Base-by-base conservation (phyloP, 2,797 vertebrate genomes). In the Esox lucius region DNA sequence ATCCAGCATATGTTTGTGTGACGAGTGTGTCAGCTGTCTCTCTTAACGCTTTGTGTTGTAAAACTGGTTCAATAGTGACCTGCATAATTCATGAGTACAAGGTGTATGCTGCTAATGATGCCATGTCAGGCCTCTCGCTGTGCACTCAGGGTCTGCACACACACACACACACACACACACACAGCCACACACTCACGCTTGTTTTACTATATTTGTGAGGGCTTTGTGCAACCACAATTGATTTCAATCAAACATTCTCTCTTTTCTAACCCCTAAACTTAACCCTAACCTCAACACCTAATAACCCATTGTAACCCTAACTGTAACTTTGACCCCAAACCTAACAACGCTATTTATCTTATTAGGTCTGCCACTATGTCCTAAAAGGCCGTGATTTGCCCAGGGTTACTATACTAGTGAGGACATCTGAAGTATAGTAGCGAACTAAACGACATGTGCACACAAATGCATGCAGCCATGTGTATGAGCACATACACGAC, bases 71-170 rank as follows among this genome's bases (percentile, higher is more conserved):
- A 89, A 86, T 75, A 77, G 74, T 76, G 42, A 42, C 81, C 81
- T 95, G 91, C 88, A 92, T 94, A 93, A 95, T 95, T 95, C 87
- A 93, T 91, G 86, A 87, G 85, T 90, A 91, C 85, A 88, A 87
- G 83, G 86, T 92, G 84, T 91, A 88, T 26, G 48, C 79, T 66
- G 72, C 74, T 84, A 84, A 90, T 88, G 85, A 88, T 87, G 78
- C 72, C 33, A 84, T 90, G 84, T 92, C 91, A 93, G 82, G 86
- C 93, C 91, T 88, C 70, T 75, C 76, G 86, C 67, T 80, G 79
- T 83, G 81, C 62, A 39, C n/a, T 77, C 42, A 48, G 42, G 42
- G 22, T 24, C 46, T 70, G 46, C 46, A 51, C 15, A 24, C 46
- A 74, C 17, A 74, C 74, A 68, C 75, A 75, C 71, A 46, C 75